These are phyloP conservation scores for Tyrophagus putrescentiae DNA, from an alignment of 1,140 invertebrate species.

Conservation along the genomic window DNA sequence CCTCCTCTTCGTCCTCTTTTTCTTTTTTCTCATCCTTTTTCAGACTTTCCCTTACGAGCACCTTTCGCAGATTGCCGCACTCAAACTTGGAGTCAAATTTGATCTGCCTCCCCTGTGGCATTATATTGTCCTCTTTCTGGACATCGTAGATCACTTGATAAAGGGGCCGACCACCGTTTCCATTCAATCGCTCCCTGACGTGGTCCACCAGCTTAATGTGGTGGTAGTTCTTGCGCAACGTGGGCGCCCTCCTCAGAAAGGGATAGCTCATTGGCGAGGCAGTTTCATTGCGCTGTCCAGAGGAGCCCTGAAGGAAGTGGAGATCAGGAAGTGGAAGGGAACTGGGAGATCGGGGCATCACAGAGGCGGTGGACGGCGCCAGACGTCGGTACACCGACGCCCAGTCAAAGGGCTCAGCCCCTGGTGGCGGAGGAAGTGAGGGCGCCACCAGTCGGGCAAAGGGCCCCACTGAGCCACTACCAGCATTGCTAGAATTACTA, in stretches of 20 bases:
- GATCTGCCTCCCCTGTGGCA: slow-evolving; percentile 32
- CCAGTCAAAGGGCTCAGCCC: no score
- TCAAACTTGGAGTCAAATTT: slow-evolving; percentile 90
- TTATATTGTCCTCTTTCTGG: neutral
- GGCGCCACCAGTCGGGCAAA: no score
- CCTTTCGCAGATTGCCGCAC: slow-evolving; percentile 85
- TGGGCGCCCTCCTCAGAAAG: neutral
- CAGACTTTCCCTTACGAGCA: slow-evolving; percentile 58
- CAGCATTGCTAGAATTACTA: no score
- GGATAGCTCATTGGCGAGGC: slow-evolving; percentile 7
- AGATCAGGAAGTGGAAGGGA: no score
- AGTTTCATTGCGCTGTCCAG: neutral
- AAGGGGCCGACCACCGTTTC: neutral
- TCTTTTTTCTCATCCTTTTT: slow-evolving; percentile 3
- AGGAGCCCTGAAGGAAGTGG: no score
- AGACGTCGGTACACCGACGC: no score
- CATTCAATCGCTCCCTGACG: neutral
- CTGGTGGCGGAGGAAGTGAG: no score
- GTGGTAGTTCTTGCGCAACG: slow-evolving; percentile 8
- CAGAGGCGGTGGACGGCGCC: no score
- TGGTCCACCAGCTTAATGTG: slow-evolving; percentile 18
- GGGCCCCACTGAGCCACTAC: no score
- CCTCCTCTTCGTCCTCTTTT: slow-evolving; percentile 48
- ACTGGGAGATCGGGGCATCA: no score
- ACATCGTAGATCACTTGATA: slow-evolving; percentile 13